These are phyloP conservation scores for Oncopodura yosiiana DNA, from an alignment of 1,140 invertebrate genomes.

Conservation along the genomic window DNA sequence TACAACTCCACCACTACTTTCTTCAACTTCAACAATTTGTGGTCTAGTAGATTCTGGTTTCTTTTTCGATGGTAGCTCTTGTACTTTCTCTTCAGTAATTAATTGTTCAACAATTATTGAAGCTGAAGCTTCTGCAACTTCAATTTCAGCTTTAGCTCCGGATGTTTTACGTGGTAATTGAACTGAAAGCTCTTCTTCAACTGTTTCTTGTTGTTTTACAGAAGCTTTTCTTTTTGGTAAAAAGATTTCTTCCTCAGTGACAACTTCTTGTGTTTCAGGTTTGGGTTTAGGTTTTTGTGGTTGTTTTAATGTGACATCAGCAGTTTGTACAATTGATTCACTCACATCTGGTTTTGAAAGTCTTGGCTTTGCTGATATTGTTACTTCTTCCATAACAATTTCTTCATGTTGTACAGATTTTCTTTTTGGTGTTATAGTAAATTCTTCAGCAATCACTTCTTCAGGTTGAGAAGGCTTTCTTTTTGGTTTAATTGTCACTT, in stretches of 20 bases:
- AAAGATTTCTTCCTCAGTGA: conserved; percentile 38
- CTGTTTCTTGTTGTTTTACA: conserved; percentile 41
- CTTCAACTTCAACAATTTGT: not conserved
- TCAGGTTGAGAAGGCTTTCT: not conserved
- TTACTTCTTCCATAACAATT: conserved; percentile 35
- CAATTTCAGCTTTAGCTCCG: no score
- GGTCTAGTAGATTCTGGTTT: not conserved
- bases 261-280: conserved; percentile 40
- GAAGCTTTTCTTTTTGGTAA: conserved; percentile 40
- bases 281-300: conserved; percentile 45
- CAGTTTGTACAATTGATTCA: no score
- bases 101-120: not conserved
- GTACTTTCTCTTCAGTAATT: not conserved
- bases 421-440: conserved; percentile 50
- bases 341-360: conserved; percentile 50
- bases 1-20: not conserved
- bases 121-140: conserved; percentile 45
- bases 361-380: conserved; percentile 29
- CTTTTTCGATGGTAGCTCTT: no score
- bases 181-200: no score
- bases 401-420: conserved; percentile 12
- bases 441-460: conserved; percentile 51
- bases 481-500: not conserved
- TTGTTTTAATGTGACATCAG: conserved; percentile 40
- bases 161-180: no score